Conservation (phyloP, 1,140 invertebrate species). For the Amyelois transitella region DNA sequence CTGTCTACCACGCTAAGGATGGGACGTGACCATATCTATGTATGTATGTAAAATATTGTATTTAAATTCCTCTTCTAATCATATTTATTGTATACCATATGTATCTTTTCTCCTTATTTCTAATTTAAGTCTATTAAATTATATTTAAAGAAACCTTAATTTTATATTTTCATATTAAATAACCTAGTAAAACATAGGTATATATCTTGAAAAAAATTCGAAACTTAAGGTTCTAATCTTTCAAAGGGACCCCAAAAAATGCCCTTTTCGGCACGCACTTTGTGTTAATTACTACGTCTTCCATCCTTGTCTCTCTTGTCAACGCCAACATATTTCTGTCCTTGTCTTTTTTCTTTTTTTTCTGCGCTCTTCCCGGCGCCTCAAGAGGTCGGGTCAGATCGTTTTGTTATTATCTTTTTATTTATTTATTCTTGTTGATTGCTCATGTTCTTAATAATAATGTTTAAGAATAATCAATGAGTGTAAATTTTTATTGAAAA, state of each 20-base stretch:
- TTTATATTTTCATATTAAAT: too few species aligned
- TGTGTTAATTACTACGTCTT: slow-evolving; percentile 54
- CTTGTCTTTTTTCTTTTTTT: slow-evolving; percentile 23
- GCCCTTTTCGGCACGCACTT: slow-evolving; percentile 61
- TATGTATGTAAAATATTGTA: too few species aligned
- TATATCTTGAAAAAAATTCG: too few species aligned
- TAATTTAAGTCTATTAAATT: too few species aligned
- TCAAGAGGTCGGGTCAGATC: slow-evolving; percentile 57
- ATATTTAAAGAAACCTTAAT: too few species aligned
- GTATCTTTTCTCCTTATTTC: too few species aligned
- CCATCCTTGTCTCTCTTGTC: slow-evolving; percentile 26
- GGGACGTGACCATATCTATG: too few species aligned
- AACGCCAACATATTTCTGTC: slow-evolving; percentile 6
- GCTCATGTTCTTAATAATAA: slow-evolving; percentile 56
- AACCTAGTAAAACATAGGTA: too few species aligned
- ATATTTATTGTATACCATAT: too few species aligned
- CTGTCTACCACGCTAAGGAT: too few species aligned
- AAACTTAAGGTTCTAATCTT: too few species aligned
- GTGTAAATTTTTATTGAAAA: slow-evolving; percentile 69
- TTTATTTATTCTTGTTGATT: slow-evolving; percentile 54
- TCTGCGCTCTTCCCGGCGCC: slow-evolving; percentile 36
- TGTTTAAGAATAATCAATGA: slow-evolving; percentile 62
- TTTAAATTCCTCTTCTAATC: too few species aligned
- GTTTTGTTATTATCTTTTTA: slow-evolving; percentile 55
- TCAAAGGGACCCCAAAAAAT: slow-evolving; percentile 22